These are phyloP conservation scores for Tetheella fluctuosa DNA, from an alignment of 2,888 invertebrate species.

Conservation along the genomic window DNA sequence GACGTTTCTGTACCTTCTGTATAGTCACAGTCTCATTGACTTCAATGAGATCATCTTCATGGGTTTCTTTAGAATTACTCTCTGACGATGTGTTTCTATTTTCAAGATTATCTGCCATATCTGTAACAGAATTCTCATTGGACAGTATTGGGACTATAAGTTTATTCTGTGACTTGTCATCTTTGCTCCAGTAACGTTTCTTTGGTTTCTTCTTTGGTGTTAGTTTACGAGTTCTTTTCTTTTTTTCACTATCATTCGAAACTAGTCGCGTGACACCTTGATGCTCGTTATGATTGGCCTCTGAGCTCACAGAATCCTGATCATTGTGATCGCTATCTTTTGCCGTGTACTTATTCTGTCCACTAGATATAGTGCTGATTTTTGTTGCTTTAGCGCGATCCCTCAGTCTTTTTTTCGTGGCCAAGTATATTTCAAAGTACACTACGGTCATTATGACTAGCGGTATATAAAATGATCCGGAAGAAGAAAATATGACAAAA, in stretches of 20 bases:
- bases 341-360: constrained; percentile 70
- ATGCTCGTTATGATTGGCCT: constrained; percentile 90
- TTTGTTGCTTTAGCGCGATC: constrained; percentile 93
- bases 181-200: constrained; percentile 81
- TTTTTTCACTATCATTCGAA: constrained; percentile 60
- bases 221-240: constrained; percentile 65
- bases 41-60: constrained; percentile 68
- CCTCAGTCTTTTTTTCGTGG: constrained; percentile 92
- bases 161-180: constrained; percentile 76
- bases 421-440: constrained; percentile 97
- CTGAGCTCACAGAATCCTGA: constrained; percentile 92
- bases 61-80: constrained; percentile 78
- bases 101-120: constrained; percentile 66
- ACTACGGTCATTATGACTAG: constrained; percentile 97
- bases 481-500: constrained; percentile 95
- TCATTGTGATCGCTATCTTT: constrained; percentile 83
- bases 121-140: constrained; percentile 76
- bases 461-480: constrained; percentile 98
- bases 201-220: constrained; percentile 82
- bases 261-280: constrained; percentile 69
- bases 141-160: constrained; percentile 77
- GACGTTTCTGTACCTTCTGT: constrained; percentile 55
- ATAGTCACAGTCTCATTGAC: constrained; percentile 53
- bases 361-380: constrained; percentile 87
- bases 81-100: constrained; percentile 76